Evolutionary conservation across 1,140 invertebrate genomes (phyloP).

Genomic region (Pseudobourletiella spinata): DNA sequence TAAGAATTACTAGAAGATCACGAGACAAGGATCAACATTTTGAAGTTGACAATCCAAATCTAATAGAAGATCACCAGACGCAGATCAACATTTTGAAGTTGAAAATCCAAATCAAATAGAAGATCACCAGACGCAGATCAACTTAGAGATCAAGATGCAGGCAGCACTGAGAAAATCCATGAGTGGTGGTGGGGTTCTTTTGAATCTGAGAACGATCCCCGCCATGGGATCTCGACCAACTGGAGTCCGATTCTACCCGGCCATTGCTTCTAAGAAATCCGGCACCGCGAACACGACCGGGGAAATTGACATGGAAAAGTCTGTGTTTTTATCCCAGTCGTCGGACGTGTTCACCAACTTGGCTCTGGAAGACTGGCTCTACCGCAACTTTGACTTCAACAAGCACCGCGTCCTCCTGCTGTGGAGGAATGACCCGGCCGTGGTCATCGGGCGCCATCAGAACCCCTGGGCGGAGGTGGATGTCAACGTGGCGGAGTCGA

Average conservation of each 20-base stretch:
- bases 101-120: no score
- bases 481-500: slow-evolving; percentile 49
- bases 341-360: slow-evolving; percentile 81
- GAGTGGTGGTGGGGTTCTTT: neutral
- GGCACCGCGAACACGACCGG: neutral
- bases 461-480: slow-evolving; percentile 93
- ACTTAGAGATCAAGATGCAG: slow-evolving; percentile 21
- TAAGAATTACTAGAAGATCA: no score
- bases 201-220: neutral
- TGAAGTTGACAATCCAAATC: no score
- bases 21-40: no score
- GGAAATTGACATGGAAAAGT: slow-evolving; percentile 49
- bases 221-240: neutral
- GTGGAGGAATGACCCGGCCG: slow-evolving; percentile 84
- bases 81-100: no score
- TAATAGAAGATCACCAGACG: no score
- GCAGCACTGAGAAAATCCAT: neutral
- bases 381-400: slow-evolving; percentile 69
- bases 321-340: slow-evolving; percentile 84
- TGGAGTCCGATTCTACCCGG: neutral
- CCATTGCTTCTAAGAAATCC: neutral
- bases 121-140: no score
- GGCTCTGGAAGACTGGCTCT: slow-evolving; percentile 90
- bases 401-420: slow-evolving; percentile 74
- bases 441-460: slow-evolving; percentile 92